Base-by-base conservation (phyloP, 2,113 vertebrate genomes). In the Hippocampus guttulatus region DNA sequence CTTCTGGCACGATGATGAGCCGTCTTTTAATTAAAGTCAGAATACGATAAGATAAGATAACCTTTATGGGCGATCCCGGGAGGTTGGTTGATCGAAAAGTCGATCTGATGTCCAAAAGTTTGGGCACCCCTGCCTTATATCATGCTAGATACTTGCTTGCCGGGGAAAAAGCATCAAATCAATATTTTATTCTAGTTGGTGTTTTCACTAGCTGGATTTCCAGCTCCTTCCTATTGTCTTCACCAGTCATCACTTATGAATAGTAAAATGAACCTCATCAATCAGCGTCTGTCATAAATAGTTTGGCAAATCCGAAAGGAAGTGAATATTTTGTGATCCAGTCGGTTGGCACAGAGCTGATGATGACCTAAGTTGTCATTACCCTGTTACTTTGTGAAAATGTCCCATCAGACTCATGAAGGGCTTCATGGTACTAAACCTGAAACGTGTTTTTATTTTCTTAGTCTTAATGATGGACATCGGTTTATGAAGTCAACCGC, bases 261-360 rank as follows among this genome's bases (percentile, higher is more conserved):
- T 18, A 64, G 8, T 52, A 52, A 1, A 49, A n/a, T 57, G n/a
- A 64, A 27, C 40, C 52, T 43, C 51, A 71, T 71, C 72, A 23
- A 16, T 69, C 27, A 30, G 16, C 25, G 6, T 15, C 15, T 16
- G 45, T 51, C 11, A 27, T 66, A 45, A 69, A 33, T 33, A 66
- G 65, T 55, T 20, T 73, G 67, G 41, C 38, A 21, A 30, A 67
- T 33, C 38, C 54, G 1, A 5, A n/a, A 30, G 45, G 25, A 38
- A 47, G 60, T 25, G 40, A 62, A 61, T 75, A 43, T 47, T 69
- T 60, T 58, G 12, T 52, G 49, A 68, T 75, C 18, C 45, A 18
- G 47, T 65, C 21, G 58, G 43, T 40, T 33, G 25, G 43, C 33
- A 20, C 52, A 38, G 10, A 30, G 51, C 3, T 38, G 18, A 60